phyloP scores from a whole-genome alignment of 2,113 vertebrate species.

The Zonotrichia leucophrys region DNA sequence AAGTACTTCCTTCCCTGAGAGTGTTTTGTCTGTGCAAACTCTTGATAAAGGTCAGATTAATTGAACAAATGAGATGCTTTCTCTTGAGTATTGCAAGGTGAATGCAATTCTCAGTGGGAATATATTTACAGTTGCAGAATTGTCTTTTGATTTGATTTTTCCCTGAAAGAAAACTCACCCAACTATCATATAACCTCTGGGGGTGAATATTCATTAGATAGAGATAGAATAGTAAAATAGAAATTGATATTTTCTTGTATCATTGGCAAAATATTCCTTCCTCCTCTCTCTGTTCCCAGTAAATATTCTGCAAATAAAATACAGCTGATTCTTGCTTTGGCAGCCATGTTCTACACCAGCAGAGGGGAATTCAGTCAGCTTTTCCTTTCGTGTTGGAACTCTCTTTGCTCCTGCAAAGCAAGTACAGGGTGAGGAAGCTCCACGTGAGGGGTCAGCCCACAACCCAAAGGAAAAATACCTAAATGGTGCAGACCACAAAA shows the following conservation, averaged over 20 bases:
- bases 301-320: conserved; percentile 35
- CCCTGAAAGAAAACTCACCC: conserved; percentile 7
- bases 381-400: not conserved
- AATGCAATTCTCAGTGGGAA: not conserved
- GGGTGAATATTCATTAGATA: conserved; percentile 24
- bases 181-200: not conserved
- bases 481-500: not conserved
- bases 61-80: conserved; percentile 32
- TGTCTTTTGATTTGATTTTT: conserved; percentile 25
- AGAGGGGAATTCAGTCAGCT: not conserved
- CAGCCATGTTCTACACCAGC: not conserved
- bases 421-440: not conserved
- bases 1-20: not conserved
- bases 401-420: not conserved
- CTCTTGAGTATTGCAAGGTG: not conserved
- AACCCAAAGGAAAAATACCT: not conserved
- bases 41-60: conserved; percentile 59
- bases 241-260: conserved; percentile 7
- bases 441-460: not conserved
- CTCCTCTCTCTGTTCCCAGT: not conserved
- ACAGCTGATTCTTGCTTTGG: not conserved
- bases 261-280: not conserved
- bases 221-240: not conserved
- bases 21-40: not conserved
- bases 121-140: not conserved